Conservation (phyloP, 2,888 invertebrate species). For the Melolontha melolontha region DNA sequence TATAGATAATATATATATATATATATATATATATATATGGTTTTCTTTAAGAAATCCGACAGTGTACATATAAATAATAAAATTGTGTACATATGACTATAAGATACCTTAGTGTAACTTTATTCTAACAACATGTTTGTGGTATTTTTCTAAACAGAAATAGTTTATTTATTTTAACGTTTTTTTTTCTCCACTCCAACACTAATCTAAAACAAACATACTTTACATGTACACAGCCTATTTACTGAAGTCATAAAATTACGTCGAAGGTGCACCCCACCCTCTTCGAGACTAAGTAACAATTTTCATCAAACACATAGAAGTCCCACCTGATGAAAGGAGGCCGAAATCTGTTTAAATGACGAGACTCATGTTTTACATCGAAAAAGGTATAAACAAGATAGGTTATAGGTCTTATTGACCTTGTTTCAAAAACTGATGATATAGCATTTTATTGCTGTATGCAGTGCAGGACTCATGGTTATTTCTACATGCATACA, state of each 20-base stretch:
- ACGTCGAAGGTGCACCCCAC: constrained; percentile 27
- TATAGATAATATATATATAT: no score
- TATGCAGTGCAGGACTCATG: constrained; percentile 9
- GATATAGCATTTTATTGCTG: constrained; percentile 11
- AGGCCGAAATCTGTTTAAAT: constrained; percentile 4
- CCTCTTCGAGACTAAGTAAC: constrained; percentile 1
- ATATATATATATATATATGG: no score
- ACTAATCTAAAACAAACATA: constrained; percentile 32
- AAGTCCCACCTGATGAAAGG: not conserved
- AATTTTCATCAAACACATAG: constrained; percentile 23
- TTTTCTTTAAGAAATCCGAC: no score
- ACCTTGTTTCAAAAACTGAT: constrained; percentile 35
- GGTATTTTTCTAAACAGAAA: constrained; percentile 12
- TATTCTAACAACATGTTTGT: constrained; percentile 3
- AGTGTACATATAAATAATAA: no score
- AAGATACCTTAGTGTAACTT: constrained; percentile 3
- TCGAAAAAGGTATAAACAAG: constrained; percentile 30
- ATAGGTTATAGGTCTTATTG: constrained; percentile 12
- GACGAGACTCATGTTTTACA: constrained; percentile 5
- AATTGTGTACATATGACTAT: not conserved
- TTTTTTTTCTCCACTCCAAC: constrained; percentile 14
- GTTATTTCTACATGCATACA: not conserved
- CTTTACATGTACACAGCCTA: constrained; percentile 30
- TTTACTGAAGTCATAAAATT: constrained; percentile 22
- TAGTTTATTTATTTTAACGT: constrained; percentile 24